These are phyloP conservation scores for Micronisus gabar DNA, from an alignment of 2,113 vertebrate species.

Conservation along the genomic window DNA sequence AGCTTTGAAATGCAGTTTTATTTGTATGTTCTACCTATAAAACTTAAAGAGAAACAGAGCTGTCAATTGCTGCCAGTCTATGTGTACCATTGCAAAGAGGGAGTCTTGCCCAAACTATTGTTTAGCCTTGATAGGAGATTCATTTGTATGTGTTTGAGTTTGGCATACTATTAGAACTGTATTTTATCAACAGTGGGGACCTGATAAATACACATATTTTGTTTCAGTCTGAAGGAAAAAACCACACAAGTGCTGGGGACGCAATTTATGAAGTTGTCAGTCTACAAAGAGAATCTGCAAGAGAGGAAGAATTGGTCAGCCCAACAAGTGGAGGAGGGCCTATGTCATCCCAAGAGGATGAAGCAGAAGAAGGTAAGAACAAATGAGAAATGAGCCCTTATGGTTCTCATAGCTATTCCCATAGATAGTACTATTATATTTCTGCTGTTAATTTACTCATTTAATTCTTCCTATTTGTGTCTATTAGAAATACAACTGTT, in stretches of 20 bases:
- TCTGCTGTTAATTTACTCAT: background rate
- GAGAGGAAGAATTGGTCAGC: constrained; percentile 72
- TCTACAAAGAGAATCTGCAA: constrained; percentile 88
- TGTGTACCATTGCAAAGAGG: background rate
- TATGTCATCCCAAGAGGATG: constrained; percentile 86
- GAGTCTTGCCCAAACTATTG: background rate
- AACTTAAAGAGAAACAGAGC: background rate
- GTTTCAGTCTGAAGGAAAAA: constrained; percentile 80
- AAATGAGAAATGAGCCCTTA: background rate
- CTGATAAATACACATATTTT: background rate
- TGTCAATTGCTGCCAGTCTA: background rate
- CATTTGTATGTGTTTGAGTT: background rate
- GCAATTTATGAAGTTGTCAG: constrained; percentile 93
- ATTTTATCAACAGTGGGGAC: background rate
- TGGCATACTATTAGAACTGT: background rate
- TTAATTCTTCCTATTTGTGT: background rate
- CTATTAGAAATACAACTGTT: background rate
- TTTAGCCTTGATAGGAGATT: background rate
- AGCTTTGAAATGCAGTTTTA: background rate
- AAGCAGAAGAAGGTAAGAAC: constrained; percentile 87
- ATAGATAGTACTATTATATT: background rate
- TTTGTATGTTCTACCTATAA: background rate
- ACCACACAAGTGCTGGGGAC: constrained; percentile 78
- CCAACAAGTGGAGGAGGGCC: constrained; percentile 73
- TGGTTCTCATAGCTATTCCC: background rate